Percentiles rank a stretch among this genome's conserved stretches.
These are phyloP conservation scores for Lagocephalus sceleratus DNA, from an alignment of 2,797 vertebrate genomes.

Conservation along the genomic window DNA sequence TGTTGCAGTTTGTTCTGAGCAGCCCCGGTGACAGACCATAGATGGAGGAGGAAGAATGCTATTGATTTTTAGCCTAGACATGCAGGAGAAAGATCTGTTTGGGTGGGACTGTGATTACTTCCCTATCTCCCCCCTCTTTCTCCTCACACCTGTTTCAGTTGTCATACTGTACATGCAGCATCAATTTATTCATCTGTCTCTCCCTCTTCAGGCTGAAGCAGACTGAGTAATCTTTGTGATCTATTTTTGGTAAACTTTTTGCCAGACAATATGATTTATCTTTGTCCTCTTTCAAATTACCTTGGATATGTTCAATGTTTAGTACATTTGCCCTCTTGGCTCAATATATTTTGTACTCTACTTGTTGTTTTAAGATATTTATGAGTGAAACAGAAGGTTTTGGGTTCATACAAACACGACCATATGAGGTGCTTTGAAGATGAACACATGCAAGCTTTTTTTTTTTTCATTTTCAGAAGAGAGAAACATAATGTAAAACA, in stretches of 20 bases:
- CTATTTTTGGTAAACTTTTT: too few relatives aligned
- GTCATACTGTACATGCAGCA: too few relatives aligned
- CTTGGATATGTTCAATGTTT: too few relatives aligned
- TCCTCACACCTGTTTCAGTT: conserved; percentile 2
- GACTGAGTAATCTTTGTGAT: too few relatives aligned
- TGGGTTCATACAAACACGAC: not conserved
- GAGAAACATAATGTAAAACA: conserved; percentile 24
- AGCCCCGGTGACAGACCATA: conserved; percentile 43
- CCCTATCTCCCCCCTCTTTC: conserved; percentile 28
- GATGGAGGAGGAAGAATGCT: conserved; percentile 40
- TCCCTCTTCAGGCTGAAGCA: too few relatives aligned
- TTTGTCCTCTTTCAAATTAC: too few relatives aligned
- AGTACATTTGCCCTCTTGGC: too few relatives aligned
- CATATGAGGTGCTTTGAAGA: not conserved
- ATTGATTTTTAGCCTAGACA: conserved; percentile 57
- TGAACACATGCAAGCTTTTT: not conserved
- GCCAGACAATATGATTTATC: too few relatives aligned
- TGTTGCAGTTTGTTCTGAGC: conserved; percentile 52
- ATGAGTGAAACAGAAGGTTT: too few relatives aligned
- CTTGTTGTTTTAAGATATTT: too few relatives aligned
- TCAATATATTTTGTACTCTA: too few relatives aligned
- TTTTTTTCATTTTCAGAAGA: conserved; percentile 15
- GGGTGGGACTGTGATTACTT: conserved; percentile 69
- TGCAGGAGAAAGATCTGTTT: conserved; percentile 66
- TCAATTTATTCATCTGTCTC: too few relatives aligned